Base-by-base conservation (phyloP, 2,113 vertebrate species). In the Ophiodon elongatus region DNA sequence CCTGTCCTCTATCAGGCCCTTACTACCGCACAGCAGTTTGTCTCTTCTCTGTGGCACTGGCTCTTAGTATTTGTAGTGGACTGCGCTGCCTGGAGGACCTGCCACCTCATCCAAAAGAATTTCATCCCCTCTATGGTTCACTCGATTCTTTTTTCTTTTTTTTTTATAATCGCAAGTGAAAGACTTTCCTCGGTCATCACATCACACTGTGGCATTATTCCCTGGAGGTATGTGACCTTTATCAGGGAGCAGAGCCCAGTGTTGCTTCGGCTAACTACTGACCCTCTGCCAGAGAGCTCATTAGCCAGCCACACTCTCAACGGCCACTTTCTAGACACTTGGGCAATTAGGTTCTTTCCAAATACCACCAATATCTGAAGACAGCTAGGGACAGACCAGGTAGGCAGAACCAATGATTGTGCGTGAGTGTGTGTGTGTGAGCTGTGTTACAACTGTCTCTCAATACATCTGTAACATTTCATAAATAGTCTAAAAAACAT, bases 281-380 rank as follows among this genome's bases (percentile, higher is more conserved):
- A 81, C 88, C 88, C 88, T 85, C 85, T 94, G 87, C n/a, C 62
- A 52, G 88, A 83, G 87, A 91, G 88, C 93, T 94, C 93, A 94
- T 94, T 94, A 94, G 83, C 89, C 82, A 82, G 73, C 76, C 69
- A 77, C 72, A 79, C 83, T 92, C 79, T 85, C 83, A 84, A 78
- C 79, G 56, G 87, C 69, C 91, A 90, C 89, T 91, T 91, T 82
- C 84, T 70, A 82, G 83, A 93, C 90, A 91, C 82, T 88, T 85
- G 85, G 88, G 86, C 91, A 92, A 92, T 93, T 92, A 93, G 84
- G 59, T 17, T 83, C 86, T 91, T 89, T 76, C 89, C 85, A 94
- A 93, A 93, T 91, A 91, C 75, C 87, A 88, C 80, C 88, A 76
- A 85, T 83, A 90, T 76, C 87, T 83, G 84, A 79, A 67, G 75